Evolutionary conservation across 2,113 vertebrate species (phyloP), one percentile per base, ranked within the genome.

Genomic region (Callopanchax toddi): DNA sequence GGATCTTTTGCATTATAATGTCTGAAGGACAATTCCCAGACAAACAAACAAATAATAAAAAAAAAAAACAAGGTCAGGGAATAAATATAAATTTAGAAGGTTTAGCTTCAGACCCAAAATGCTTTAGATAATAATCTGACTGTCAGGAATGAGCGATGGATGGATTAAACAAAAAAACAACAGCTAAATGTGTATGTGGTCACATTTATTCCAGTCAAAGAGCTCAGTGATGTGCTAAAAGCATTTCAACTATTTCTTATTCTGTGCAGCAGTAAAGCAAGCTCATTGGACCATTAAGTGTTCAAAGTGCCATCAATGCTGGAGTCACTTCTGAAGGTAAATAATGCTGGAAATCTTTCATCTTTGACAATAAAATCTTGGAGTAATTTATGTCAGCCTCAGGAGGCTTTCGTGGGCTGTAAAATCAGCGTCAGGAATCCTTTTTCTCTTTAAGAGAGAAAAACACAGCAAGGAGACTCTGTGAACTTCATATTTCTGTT

Each of bases 261-360:
- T 26, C 7, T 21, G 46, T 11, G 12, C 26, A 21, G 23, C 16
- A 62, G 6, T 11, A 39, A 16, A 52, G 25, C 23, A 52, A 25
- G 42, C 26, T 64, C 39, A 68, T 40, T 39, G 37, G 8, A 39
- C 21, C 37, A 42, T 37, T 56, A 54, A 51, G 37, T 66, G 15
- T 21, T 60, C 39, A 56, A 17, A 46, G 37, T 48, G 36, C 42
- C 32, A 43, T 63, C 58, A 71, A 65, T 68, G 18, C 40, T 44
- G 26, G 45, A 26, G 15, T 40, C 7, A 9, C 44, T 70, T 66
- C 48, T 48, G 2, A 26, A 46, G 21, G 20, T 22, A 34, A 29
- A 13, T 25, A 11, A 45, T 43, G 18, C 21, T 46, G 18, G 2
- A 51, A 60, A 39, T 44, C n/a, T 21, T 29, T 7, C 34, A 21